Evolutionary conservation across 2,113 vertebrate genomes (phyloP).

Genomic region (Oryzias curvinotus): DNA sequence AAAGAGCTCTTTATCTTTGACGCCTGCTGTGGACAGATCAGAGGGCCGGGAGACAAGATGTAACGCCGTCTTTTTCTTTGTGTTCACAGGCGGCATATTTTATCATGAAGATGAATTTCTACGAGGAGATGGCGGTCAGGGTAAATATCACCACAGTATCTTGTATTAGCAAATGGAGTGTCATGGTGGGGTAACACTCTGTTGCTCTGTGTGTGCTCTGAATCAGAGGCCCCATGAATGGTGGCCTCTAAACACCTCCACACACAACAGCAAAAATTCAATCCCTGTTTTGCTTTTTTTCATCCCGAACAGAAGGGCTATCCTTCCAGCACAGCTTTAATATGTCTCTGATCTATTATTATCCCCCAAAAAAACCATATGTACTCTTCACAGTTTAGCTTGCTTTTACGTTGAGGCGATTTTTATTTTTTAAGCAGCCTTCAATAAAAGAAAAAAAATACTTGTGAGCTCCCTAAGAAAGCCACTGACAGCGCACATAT

Average conservation of each 20-base stretch:
- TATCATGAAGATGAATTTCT: conserved; percentile 98
- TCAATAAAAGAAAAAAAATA: too few relatives aligned
- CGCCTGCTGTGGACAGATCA: conserved; percentile 88
- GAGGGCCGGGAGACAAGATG: conserved; percentile 84
- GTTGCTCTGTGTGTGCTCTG: conserved; percentile 34
- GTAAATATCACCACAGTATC: conserved; percentile 95
- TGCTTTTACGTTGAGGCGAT: neutral
- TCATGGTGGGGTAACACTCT: conserved; percentile 40
- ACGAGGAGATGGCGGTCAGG: conserved; percentile 97
- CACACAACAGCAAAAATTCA: conserved; percentile 6
- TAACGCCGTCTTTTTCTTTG: conserved; percentile 83
- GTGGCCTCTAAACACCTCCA: conserved; percentile 19
- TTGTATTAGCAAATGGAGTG: conserved; percentile 87
- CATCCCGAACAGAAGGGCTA: neutral
- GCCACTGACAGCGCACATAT: too few relatives aligned
- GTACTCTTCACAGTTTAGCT: neutral
- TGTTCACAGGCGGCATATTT: conserved; percentile 93
- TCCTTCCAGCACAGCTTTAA: neutral
- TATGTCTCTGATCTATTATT: neutral
- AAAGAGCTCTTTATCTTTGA: conserved; percentile 93
- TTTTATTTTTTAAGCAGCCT: neutral
- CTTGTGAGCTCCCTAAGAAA: too few relatives aligned
- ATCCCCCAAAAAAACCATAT: too few relatives aligned
- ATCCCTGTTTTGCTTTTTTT: conserved; percentile 3
- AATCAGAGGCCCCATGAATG: conserved; percentile 34